Evolutionary conservation across 2,797 vertebrate genomes (phyloP).

Genomic region (Apodemus agrarius): DNA sequence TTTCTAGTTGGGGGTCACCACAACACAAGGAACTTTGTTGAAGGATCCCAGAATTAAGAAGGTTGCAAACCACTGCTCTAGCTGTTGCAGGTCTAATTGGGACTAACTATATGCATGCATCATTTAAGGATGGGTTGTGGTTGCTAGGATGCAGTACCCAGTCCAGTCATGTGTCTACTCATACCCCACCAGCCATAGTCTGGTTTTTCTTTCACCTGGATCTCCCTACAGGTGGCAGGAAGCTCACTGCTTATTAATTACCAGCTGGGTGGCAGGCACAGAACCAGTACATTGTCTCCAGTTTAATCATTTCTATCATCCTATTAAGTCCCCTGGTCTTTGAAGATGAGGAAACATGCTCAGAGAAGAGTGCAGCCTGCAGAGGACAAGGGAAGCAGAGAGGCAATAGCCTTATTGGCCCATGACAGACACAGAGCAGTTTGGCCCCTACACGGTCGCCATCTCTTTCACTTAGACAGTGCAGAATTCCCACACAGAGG

Average conservation of each 20-base stretch:
- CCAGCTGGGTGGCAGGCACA: neutral
- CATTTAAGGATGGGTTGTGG: neutral
- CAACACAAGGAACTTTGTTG: neutral
- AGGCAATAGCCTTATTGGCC: neutral
- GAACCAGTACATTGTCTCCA: neutral
- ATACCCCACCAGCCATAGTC: neutral
- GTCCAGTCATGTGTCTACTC: neutral
- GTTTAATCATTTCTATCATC: neutral
- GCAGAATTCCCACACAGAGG: neutral
- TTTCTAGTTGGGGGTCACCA: neutral
- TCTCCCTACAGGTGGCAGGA: neutral
- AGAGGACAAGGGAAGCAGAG: neutral
- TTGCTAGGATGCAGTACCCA: no score
- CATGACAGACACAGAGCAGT: neutral
- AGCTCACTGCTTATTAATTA: neutral
- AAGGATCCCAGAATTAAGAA: neutral
- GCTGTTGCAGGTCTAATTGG: neutral
- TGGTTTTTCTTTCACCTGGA: neutral
- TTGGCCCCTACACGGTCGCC: neutral
- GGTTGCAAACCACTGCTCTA: neutral
- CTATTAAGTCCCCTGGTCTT: neutral
- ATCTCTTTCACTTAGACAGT: neutral
- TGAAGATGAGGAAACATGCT: conserved; percentile 28
- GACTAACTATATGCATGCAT: neutral
- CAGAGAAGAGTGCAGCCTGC: neutral